phyloP scores from a whole-genome alignment of 2,113 vertebrate species.

The Dinomys branickii region DNA sequence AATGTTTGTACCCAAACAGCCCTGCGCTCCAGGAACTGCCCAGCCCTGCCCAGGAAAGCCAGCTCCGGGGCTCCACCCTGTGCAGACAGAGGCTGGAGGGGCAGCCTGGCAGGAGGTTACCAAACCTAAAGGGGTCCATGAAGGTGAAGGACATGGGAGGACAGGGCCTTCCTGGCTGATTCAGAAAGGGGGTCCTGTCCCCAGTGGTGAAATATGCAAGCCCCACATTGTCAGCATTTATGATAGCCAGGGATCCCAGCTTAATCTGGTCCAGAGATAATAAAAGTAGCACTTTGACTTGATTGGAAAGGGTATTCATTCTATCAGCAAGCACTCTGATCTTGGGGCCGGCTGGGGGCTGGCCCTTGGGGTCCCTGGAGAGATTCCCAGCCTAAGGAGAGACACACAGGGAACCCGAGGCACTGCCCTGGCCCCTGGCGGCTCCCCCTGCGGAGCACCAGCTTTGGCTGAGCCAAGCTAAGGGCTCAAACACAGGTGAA shows the following conservation, averaged over 20 bases:
- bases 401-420: not conserved
- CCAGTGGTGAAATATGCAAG: not conserved
- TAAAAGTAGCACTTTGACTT: conserved; percentile 46
- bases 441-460: not conserved
- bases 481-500: rapidly evolving
- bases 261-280: conserved; percentile 46
- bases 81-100: not conserved
- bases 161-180: not conserved
- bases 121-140: not conserved
- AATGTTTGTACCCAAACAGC: conserved; percentile 77
- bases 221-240: conserved; percentile 18
- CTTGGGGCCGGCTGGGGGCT: not conserved
- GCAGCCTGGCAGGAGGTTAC: not conserved
- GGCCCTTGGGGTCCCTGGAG: not conserved
- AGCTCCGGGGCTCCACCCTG: conserved; percentile 65
- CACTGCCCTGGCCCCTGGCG: not conserved
- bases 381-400: not conserved
- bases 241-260: not conserved
- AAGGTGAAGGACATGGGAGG: not conserved
- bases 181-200: not conserved
- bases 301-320: conserved; percentile 64
- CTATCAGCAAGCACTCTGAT: conserved; percentile 29
- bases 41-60: conserved; percentile 77
- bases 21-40: conserved; percentile 69
- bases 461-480: not conserved